A percentile compares a stretch with the other conserved stretches of the same genome.
Conservation (phyloP, 2,113 vertebrate species). For the Carassius gibelio region DNA sequence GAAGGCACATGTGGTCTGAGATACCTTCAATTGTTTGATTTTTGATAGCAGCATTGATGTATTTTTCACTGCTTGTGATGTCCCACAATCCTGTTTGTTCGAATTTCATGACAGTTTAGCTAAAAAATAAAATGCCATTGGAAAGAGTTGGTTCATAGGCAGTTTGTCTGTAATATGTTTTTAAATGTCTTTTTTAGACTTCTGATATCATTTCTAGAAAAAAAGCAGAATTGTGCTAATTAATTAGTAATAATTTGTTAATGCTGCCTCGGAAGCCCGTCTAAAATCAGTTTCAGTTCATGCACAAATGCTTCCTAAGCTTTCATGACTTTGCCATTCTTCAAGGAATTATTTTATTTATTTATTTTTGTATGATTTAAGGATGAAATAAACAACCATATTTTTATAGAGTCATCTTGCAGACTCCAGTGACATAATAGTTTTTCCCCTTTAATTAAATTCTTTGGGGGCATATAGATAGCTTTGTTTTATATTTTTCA, state of each 20-base stretch:
- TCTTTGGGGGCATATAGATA: too few species aligned
- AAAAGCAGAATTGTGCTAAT: not conserved
- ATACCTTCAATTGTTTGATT: not conserved
- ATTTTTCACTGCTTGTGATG: not conserved
- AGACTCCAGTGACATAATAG: not conserved
- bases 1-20: not conserved
- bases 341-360: not conserved
- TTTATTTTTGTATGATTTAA: not conserved
- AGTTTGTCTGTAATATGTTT: not conserved
- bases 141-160: not conserved
- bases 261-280: too few species aligned
- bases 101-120: not conserved
- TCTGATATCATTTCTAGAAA: not conserved
- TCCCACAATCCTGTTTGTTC: not conserved
- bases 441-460: not conserved
- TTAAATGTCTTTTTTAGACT: not conserved
- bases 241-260: not conserved
- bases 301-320: not conserved
- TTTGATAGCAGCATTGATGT: not conserved
- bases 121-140: not conserved
- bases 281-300: too few species aligned
- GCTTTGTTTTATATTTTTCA: not conserved
- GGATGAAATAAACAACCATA: not conserved
- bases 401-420: not conserved
- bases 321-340: not conserved